Percentiles rank a stretch among this genome's conserved stretches.
Conservation (phyloP, 2,888 invertebrate species). For the Suillia variegata region DNA sequence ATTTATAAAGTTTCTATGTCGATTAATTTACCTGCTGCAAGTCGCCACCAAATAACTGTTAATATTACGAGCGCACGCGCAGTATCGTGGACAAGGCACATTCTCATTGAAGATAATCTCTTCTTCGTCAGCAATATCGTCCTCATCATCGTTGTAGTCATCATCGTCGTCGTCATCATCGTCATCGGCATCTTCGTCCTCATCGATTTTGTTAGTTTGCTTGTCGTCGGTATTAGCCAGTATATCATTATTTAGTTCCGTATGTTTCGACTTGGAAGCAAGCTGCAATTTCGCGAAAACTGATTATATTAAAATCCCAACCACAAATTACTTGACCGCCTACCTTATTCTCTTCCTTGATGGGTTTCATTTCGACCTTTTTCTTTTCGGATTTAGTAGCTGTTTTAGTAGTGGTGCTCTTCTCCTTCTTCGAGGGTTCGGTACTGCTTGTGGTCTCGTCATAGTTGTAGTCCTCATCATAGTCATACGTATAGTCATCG, state of each 20-base stretch:
- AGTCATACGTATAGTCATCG: constrained; percentile 46
- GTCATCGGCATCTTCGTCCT: constrained; percentile 44
- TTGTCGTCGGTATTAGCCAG: constrained; percentile 39
- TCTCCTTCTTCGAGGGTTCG: constrained; percentile 36
- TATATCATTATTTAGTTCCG: neutral
- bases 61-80: constrained; percentile 66
- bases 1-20: neutral
- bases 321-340: neutral
- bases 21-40: constrained; percentile 65
- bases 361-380: constrained; percentile 38
- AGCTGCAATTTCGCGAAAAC: neutral
- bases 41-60: constrained; percentile 69
- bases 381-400: constrained; percentile 35
- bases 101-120: constrained; percentile 55
- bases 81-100: constrained; percentile 69
- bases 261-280: constrained; percentile 17
- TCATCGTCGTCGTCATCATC: constrained; percentile 42
- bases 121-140: constrained; percentile 51
- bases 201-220: constrained; percentile 41
- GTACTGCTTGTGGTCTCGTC: constrained; percentile 33
- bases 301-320: neutral
- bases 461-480: constrained; percentile 43
- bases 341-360: constrained; percentile 44
- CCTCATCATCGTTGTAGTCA: constrained; percentile 47
- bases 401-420: constrained; percentile 30